Conservation (phyloP, 2,888 invertebrate species). For the Brenthis hecate region DNA sequence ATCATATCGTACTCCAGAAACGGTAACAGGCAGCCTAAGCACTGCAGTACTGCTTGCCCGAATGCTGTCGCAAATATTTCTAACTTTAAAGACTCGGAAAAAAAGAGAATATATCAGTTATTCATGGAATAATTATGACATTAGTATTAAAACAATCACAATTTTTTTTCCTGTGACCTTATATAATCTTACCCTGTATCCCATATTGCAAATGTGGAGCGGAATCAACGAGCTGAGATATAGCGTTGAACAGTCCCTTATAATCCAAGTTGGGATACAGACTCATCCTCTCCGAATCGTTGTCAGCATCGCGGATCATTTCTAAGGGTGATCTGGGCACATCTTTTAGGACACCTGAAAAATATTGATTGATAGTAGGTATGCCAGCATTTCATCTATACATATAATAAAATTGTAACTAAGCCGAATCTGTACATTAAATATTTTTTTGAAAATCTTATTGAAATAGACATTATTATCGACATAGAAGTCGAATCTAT, state of each 20-base stretch:
- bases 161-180: too few relatives aligned
- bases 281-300: slow-evolving; percentile 92
- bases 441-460: too few relatives aligned
- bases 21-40: slow-evolving; percentile 96
- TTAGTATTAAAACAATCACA: too few relatives aligned
- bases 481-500: too few relatives aligned
- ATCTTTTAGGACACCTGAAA: slow-evolving; percentile 96
- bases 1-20: slow-evolving; percentile 98
- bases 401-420: too few relatives aligned
- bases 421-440: too few relatives aligned
- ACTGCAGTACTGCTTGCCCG: slow-evolving; percentile 96
- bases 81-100: slow-evolving; percentile 7
- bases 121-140: too few relatives aligned
- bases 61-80: slow-evolving; percentile 84
- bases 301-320: slow-evolving; percentile 93
- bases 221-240: slow-evolving; percentile 95
- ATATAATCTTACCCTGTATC: slow-evolving; percentile 84
- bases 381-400: background rate
- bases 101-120: background rate
- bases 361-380: slow-evolving; percentile 11
- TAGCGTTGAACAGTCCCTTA: slow-evolving; percentile 95
- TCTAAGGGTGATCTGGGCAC: slow-evolving; percentile 96
- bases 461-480: too few relatives aligned
- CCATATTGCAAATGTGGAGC: slow-evolving; percentile 95
- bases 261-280: slow-evolving; percentile 98